Evolutionary conservation across 2,888 invertebrate genomes (phyloP), one percentile per base, ranked within the genome.

Genomic region (Theretra japonica): DNA sequence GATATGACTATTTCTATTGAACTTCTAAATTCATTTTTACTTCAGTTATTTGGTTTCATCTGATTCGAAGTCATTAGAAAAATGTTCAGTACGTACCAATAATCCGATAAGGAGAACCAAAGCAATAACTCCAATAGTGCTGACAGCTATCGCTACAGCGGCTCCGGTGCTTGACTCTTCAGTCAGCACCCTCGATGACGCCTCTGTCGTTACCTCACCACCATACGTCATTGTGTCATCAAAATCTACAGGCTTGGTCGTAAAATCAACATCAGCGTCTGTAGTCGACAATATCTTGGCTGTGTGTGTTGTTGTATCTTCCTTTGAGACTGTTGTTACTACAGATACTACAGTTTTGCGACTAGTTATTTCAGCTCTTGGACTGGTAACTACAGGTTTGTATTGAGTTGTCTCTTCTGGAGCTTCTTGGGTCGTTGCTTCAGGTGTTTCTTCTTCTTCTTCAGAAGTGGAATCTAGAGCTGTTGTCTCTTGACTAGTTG

Each of bases 91-190:
- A 93, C 95, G 96, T 91, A 97, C 97, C 96, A 97, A 86, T 72
- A 97, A 95, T 75, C 96, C 96, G 72, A 97, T 96, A n/a, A 98
- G 93, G 17, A 97, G 91, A 59, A 98, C 92, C 70, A 98, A 91
- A 65, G 97, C 97, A 69, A 97, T 95, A 21, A 97, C 97, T 8
- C 97, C 98, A 72, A 98, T 96, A 17, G 96, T 96, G 77, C 97
- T 97, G 73, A 98, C 97, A 8, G 97, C 96, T 74, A 98, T 97
- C 19, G 98, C 98, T 17, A 97, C 96, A 70, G 97, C 96, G 6
- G 97, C 96, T 72, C 97, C 97, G 0, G 96, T 95, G 60, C 95
- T 95, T 4, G 94, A 92, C 56, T 92, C 93, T 8, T 85, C 90
- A 5, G 85, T 82, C 21, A 87, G 69, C 80, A 81, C 88, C 78